phyloP scores from a whole-genome alignment of 2,888 invertebrate genomes.

The Pardosa pseudoannulata region DNA sequence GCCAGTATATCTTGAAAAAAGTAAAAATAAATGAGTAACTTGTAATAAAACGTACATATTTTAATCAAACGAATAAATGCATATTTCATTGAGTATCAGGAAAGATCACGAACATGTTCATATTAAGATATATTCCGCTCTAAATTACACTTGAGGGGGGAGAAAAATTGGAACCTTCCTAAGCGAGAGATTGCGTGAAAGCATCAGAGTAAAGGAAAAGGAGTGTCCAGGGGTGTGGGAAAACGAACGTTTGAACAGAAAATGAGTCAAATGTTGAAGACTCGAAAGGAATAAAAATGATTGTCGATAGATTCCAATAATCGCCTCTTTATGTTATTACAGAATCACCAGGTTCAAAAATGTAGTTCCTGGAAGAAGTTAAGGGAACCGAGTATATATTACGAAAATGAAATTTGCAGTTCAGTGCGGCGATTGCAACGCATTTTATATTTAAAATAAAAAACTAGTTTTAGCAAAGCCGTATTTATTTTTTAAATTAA shows the following conservation, averaged over 20 bases:
- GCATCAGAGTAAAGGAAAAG: neutral
- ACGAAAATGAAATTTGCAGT: neutral
- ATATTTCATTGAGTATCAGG: neutral
- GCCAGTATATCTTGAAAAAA: too few species aligned
- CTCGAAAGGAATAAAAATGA: slow-evolving; percentile 1
- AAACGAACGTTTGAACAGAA: neutral
- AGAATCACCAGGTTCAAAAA: neutral
- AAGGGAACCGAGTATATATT: neutral
- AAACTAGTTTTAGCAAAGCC: too few species aligned
- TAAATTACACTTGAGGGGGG: neutral
- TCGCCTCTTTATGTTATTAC: slow-evolving; percentile 33
- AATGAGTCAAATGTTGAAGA: neutral
- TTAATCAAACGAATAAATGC: too few species aligned
- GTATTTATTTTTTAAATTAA: too few species aligned
- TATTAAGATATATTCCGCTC: neutral
- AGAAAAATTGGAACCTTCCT: neutral
- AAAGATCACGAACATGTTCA: neutral
- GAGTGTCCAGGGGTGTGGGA: slow-evolving; percentile 10
- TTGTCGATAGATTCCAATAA: slow-evolving; percentile 29
- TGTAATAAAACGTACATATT: too few species aligned
- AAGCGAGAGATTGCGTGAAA: slow-evolving; percentile 15
- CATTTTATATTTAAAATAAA: too few species aligned
- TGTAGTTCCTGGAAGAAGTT: neutral
- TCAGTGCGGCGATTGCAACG: too few species aligned
- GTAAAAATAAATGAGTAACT: too few species aligned